These are phyloP conservation scores for Onthophagus taurus DNA, from an alignment of 1,140 invertebrate species.

Conservation along the genomic window DNA sequence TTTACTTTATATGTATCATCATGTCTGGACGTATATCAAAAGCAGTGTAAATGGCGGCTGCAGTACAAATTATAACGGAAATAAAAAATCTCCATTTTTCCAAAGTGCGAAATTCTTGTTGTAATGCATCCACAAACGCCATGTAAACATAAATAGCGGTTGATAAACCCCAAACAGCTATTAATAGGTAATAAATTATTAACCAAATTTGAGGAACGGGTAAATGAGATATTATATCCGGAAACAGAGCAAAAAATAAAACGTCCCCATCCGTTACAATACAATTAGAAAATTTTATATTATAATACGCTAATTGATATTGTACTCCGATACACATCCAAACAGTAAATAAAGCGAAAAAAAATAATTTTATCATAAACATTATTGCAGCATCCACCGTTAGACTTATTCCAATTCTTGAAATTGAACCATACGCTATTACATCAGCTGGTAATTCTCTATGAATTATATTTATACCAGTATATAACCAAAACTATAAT, in stretches of 20 bases:
- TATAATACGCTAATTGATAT: background rate
- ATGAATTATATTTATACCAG: background rate
- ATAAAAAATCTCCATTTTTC: conserved; percentile 1
- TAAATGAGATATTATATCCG: background rate
- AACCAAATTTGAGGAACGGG: conserved; percentile 4
- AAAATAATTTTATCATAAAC: background rate
- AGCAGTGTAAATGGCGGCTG: background rate
- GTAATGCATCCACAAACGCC: conserved; percentile 2
- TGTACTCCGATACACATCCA: background rate
- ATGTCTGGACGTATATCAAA: background rate
- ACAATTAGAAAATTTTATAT: background rate
- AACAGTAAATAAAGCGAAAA: background rate
- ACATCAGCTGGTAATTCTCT: conserved; percentile 8
- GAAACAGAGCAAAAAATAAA: background rate
- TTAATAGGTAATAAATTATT: background rate
- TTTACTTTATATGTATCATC: background rate
- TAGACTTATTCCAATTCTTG: conserved; percentile 1
- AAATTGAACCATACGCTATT: background rate
- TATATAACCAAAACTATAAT: conserved; percentile 5
- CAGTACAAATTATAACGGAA: background rate
- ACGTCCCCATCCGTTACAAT: background rate
- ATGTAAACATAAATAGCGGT: background rate
- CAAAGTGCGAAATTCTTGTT: background rate
- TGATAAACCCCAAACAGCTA: background rate
- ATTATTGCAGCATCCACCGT: conserved; percentile 4